Base-by-base conservation (phyloP, 2,888 invertebrate species). In the Sarcophaga variegata region DNA sequence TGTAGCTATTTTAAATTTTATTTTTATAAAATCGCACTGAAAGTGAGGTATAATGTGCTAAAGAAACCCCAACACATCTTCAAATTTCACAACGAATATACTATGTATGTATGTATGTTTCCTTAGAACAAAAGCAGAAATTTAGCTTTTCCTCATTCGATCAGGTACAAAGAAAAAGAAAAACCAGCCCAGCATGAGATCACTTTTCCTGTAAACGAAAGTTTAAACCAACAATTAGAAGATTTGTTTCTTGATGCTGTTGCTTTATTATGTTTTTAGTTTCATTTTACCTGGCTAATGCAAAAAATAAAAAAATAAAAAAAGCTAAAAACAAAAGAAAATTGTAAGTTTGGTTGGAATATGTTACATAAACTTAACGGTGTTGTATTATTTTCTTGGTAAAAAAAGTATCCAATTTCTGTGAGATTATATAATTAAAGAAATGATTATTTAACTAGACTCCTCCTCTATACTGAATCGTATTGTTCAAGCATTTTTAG, bases 191-290 rank as follows among this genome's bases (percentile, higher is more conserved):
- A 81, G 83, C 83, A 75, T 81, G 83, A 45, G 47, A 83, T 86
- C 86, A 86, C 86, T 86, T 86, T 86, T 86, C 82, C 83, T 78
- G 37, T 60, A 86, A 83, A 83, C 67, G 83, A 83, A 86, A 86
- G 79, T 80, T 80, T 71, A 80, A 70, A 78, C 64, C 60, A 77
- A 77, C 25, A 64, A 72, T 66, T 66, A 66, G 27, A 81, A 45
- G n/a, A 62, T 17, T 22, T 17, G 14, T 20, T 62, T n/a, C 11
- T 62, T 62, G 10, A n/a, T 10, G 22, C 14, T 22, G 54, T 54
- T 54, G 54, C 17, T 37, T 37, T 37, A 10, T 37, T 37, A 37
- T 37, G 37, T 37, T 37, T 37, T 37, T 37, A 37, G 54, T 54
- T 54, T 54, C 54, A 54, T 54, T 79, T 27, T 20, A 63, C 47